These are phyloP conservation scores for Tipula vernalis DNA, from an alignment of 2,888 invertebrate genomes.

Conservation along the genomic window DNA sequence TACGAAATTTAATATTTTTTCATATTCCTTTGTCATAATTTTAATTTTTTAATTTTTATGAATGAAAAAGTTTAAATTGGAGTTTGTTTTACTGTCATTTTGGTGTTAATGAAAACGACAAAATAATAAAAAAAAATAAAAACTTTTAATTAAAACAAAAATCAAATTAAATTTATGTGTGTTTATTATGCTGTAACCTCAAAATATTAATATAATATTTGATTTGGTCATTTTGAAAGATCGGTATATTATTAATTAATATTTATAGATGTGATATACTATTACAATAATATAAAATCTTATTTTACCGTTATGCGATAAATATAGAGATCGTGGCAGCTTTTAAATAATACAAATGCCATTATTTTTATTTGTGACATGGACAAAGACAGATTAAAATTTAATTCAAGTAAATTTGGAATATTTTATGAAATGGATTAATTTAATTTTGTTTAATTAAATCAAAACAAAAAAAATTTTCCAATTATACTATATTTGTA, in stretches of 20 bases:
- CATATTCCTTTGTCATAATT: not conserved
- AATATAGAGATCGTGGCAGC: not conserved
- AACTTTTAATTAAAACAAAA: not conserved
- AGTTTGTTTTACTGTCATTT: not conserved
- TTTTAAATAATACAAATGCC: not conserved
- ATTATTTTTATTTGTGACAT: not conserved
- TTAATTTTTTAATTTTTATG: not conserved
- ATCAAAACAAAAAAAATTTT: not conserved
- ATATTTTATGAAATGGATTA: not conserved
- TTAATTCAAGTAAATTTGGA: not conserved
- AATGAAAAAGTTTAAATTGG: not conserved
- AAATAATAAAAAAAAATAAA: not conserved
- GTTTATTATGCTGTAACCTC: not conserved
- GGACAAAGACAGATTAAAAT: not conserved
- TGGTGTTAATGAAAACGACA: not conserved
- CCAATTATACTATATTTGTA: not conserved
- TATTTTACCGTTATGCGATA: not conserved
- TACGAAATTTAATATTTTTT: not conserved
- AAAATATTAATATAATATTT: constrained; percentile 4
- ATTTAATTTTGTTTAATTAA: not conserved
- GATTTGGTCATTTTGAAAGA: not conserved
- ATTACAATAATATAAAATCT: not conserved
- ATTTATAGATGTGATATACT: not conserved
- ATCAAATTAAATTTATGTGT: not conserved
- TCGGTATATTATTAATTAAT: not conserved